phyloP scores from a whole-genome alignment of 2,113 vertebrate genomes.

The Pelecanoides urinatrix region DNA sequence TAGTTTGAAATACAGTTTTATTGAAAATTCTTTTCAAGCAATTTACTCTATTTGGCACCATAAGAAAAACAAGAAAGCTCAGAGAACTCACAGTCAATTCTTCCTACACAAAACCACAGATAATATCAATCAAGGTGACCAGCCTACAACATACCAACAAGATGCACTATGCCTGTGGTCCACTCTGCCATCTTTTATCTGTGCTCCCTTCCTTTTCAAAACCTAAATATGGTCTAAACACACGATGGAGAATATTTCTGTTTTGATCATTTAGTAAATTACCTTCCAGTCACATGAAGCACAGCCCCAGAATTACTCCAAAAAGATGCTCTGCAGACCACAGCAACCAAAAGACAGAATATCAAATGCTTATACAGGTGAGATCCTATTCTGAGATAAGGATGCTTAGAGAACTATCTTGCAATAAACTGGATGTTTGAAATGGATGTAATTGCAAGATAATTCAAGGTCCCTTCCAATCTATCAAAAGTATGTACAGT shows the following conservation, averaged over 20 bases:
- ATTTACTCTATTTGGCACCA: neutral
- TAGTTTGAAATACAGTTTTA: neutral
- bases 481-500: neutral
- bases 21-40: neutral
- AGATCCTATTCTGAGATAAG: neutral
- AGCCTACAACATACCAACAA: neutral
- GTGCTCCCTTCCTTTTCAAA: neutral
- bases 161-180: neutral
- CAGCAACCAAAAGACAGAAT: neutral
- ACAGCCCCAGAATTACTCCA: neutral
- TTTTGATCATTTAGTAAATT: neutral
- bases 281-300: neutral
- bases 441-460: neutral
- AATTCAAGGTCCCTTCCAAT: too few species aligned
- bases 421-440: neutral
- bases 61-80: neutral
- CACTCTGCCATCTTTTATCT: neutral
- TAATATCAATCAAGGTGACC: neutral
- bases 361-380: neutral
- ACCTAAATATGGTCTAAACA: neutral
- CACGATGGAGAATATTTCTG: fast-evolving
- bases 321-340: neutral
- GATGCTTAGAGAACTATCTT: neutral
- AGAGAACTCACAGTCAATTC: neutral
- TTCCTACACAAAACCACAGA: neutral